Evolutionary conservation across 2,888 invertebrate genomes (phyloP).

Genomic region (Folsomia candida): DNA sequence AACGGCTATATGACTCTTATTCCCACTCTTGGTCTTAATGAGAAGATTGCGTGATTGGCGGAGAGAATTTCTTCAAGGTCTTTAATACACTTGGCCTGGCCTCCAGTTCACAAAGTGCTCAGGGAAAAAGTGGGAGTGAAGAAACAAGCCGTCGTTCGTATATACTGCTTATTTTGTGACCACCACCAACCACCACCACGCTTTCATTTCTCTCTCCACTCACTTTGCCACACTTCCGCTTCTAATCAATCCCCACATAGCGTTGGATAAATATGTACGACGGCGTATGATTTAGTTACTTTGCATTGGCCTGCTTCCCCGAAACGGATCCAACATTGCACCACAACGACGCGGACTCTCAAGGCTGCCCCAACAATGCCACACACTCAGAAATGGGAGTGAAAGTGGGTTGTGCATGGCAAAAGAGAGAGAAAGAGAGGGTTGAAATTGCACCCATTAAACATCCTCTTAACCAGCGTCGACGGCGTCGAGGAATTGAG

Average conservation of each 20-base stretch:
- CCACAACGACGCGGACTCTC: too few relatives aligned
- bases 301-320: too few relatives aligned
- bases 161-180: too few relatives aligned
- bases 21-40: constrained; percentile 49
- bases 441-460: neutral
- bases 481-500: neutral
- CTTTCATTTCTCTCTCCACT: neutral
- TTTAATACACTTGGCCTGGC: constrained; percentile 44
- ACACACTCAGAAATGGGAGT: neutral
- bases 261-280: too few relatives aligned
- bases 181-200: neutral
- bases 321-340: too few relatives aligned
- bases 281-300: neutral
- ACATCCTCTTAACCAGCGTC: neutral
- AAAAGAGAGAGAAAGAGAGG: neutral
- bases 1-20: neutral
- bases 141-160: too few relatives aligned
- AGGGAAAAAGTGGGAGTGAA: constrained; percentile 1
- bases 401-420: neutral
- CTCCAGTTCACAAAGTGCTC: constrained; percentile 36
- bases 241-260: neutral
- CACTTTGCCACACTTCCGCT: neutral
- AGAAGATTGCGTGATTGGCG: constrained; percentile 51
- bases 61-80: constrained; percentile 51
- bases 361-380: neutral